Evolutionary conservation across 2,888 invertebrate genomes (phyloP).

Genomic region (Neoaliturus tenellus): DNA sequence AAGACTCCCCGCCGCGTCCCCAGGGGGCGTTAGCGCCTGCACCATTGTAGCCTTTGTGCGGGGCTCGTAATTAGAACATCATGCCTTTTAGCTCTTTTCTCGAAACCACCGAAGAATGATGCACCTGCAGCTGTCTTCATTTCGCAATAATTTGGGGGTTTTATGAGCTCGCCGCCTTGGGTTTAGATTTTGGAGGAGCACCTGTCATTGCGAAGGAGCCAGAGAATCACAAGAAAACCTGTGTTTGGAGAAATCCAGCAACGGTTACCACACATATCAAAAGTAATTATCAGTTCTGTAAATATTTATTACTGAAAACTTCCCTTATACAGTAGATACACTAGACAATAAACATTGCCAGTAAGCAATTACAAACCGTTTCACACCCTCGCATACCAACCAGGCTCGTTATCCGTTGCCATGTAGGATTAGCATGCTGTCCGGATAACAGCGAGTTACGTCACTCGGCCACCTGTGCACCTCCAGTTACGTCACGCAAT

Average conservation of each 20-base stretch:
- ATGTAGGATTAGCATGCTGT: too few species aligned
- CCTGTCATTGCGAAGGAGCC: too few species aligned
- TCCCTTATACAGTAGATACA: too few species aligned
- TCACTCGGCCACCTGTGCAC: constrained; percentile 17
- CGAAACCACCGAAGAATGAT: constrained; percentile 26
- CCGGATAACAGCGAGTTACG: constrained; percentile 1
- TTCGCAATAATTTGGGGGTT: constrained; percentile 20
- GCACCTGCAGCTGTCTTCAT: constrained; percentile 38
- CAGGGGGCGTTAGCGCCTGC: constrained; percentile 25
- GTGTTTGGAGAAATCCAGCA: too few species aligned
- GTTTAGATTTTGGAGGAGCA: neutral
- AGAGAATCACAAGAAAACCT: too few species aligned
- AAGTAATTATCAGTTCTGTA: too few species aligned
- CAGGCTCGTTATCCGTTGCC: too few species aligned
- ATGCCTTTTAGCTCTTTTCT: constrained; percentile 36
- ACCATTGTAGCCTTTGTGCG: constrained; percentile 35
- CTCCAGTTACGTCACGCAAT: neutral
- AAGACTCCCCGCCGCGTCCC: neutral
- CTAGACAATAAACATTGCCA: too few species aligned
- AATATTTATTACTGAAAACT: too few species aligned
- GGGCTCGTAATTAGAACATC: constrained; percentile 40
- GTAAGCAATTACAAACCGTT: too few species aligned
- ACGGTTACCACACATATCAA: too few species aligned
- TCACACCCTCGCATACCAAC: too few species aligned
- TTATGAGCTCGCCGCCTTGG: neutral